A percentile compares a stretch with the other conserved stretches of the same genome.
Conservation (phyloP, 2,797 vertebrate genomes). For the Poeciliopsis presidionis region DNA sequence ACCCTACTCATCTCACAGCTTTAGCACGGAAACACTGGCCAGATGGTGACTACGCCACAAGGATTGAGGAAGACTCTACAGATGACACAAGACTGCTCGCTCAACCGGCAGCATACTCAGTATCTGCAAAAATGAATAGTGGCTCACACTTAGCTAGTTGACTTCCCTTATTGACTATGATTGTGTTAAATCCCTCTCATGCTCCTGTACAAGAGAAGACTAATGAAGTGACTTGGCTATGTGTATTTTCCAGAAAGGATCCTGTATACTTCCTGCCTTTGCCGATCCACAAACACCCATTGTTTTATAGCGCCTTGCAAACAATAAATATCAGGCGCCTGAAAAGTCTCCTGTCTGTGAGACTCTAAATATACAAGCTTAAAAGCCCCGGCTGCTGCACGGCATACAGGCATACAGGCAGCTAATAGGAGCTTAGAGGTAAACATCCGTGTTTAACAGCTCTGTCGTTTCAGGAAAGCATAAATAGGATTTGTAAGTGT, state of each 20-base stretch:
- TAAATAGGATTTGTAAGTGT: constrained; percentile 57
- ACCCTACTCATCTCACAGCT: constrained; percentile 65
- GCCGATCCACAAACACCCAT: constrained; percentile 66
- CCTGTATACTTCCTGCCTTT: constrained; percentile 61
- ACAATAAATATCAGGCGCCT: constrained; percentile 63
- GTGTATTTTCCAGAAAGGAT: constrained; percentile 70
- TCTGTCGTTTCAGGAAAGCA: constrained; percentile 47
- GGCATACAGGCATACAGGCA: constrained; percentile 16
- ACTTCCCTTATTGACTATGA: constrained; percentile 71
- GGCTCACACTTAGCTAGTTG: constrained; percentile 43
- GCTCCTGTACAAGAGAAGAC: constrained; percentile 33
- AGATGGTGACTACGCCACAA: constrained; percentile 66
- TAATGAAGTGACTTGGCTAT: constrained; percentile 60
- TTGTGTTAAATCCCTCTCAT: constrained; percentile 57
- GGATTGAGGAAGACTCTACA: constrained; percentile 54
- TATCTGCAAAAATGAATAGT: constrained; percentile 58
- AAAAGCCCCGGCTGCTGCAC: constrained; percentile 26
- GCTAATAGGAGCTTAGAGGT: constrained; percentile 29
- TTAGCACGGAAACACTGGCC: constrained; percentile 66
- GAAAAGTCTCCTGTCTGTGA: constrained; percentile 45
- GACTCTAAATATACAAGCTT: constrained; percentile 37
- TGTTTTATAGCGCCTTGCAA: constrained; percentile 63
- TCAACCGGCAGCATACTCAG: constrained; percentile 33
- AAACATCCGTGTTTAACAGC: constrained; percentile 54
- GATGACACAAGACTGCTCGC: constrained; percentile 50